A percentile compares a stretch with the other conserved stretches of the same genome.
Evolutionary conservation across 2,797 vertebrate genomes (phyloP).

Genomic region (Eupleurogrammus muticus): DNA sequence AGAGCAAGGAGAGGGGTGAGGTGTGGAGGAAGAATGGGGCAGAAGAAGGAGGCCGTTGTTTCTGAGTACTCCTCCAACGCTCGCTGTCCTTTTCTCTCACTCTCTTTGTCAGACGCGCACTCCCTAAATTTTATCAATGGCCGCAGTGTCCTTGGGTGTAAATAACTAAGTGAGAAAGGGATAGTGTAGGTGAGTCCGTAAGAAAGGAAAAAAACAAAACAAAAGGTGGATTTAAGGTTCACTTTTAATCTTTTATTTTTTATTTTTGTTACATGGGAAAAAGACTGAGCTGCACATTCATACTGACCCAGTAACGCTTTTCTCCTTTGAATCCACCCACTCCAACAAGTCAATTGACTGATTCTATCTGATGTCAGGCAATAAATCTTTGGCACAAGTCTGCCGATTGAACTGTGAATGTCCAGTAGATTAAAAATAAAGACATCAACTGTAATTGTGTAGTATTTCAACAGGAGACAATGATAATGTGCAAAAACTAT

Average conservation of each 20-base stretch:
- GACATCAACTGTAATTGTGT: background rate
- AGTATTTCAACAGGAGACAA: background rate
- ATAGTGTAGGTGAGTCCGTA: constrained; percentile 21
- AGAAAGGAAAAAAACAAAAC: constrained; percentile 5
- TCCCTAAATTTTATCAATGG: constrained; percentile 73
- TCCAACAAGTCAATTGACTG: no score
- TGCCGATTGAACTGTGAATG: background rate
- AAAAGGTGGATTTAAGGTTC: constrained; percentile 30
- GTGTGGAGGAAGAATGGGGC: constrained; percentile 57
- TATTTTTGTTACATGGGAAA: background rate
- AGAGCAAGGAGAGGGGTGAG: constrained; percentile 66
- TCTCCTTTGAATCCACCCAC: no score
- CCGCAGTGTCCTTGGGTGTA: constrained; percentile 66
- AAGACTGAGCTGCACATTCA: background rate
- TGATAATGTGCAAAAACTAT: no score
- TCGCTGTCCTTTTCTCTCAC: constrained; percentile 55
- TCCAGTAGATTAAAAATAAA: background rate
- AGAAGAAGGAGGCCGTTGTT: constrained; percentile 75
- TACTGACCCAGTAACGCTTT: background rate
- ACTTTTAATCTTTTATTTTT: constrained; percentile 9
- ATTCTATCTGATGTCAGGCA: no score
- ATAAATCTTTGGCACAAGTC: background rate
- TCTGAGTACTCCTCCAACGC: constrained; percentile 53
- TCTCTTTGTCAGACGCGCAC: constrained; percentile 69
- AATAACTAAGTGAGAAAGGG: constrained; percentile 48